These are phyloP conservation scores for Melanophora roralis DNA, from an alignment of 2,888 invertebrate species.

Conservation along the genomic window DNA sequence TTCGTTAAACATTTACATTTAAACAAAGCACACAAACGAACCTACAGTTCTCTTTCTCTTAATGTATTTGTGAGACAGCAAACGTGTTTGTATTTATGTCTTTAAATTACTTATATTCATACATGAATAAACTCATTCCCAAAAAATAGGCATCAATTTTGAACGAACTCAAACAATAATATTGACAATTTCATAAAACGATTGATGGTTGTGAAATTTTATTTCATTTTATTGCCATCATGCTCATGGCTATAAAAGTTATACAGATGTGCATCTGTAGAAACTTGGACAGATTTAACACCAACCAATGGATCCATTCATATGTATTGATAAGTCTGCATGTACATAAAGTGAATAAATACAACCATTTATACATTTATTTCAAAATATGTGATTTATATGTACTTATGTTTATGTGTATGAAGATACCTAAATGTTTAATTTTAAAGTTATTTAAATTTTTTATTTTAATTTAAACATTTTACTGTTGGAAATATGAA, in stretches of 20 bases:
- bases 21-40: not conserved
- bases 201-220: constrained; percentile 49
- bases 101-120: constrained; percentile 19
- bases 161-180: constrained; percentile 42
- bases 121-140: constrained; percentile 31
- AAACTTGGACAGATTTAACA: not conserved
- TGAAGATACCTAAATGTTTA: not conserved
- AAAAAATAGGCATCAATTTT: constrained; percentile 10
- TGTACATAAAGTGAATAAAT: constrained; percentile 18
- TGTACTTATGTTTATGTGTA: too few relatives aligned
- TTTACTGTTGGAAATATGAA: constrained; percentile 22
- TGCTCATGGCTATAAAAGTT: constrained; percentile 10
- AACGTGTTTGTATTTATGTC: not conserved
- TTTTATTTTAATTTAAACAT: constrained; percentile 44
- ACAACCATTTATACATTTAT: too few relatives aligned
- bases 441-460: constrained; percentile 36
- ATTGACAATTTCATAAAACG: constrained; percentile 47
- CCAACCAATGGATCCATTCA: not conserved
- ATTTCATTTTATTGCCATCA: constrained; percentile 48
- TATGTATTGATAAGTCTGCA: not conserved
- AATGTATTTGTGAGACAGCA: not conserved
- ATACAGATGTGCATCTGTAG: constrained; percentile 25
- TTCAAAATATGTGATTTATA: too few relatives aligned
- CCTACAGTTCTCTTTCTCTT: not conserved
- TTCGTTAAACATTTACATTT: constrained; percentile 35